phyloP scores from a whole-genome alignment of 2,113 vertebrate species.

The Myrmecobius fasciatus region DNA sequence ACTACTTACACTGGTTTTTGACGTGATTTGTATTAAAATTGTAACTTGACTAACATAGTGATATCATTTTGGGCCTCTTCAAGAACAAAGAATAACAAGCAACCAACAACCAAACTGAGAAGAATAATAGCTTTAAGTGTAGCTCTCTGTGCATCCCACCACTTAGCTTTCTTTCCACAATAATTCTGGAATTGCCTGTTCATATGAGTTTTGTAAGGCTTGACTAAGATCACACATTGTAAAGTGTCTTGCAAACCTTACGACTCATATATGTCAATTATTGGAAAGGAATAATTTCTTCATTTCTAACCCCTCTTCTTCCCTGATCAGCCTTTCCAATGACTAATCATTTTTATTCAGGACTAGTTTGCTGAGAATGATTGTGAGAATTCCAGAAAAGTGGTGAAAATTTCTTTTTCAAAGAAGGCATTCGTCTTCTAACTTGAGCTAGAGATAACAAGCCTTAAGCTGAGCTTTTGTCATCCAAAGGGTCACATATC shows the following conservation, averaged over 20 bases:
- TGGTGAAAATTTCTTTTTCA: background rate
- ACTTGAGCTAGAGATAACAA: background rate
- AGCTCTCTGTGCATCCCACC: background rate
- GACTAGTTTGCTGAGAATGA: background rate
- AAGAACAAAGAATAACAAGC: too few relatives aligned
- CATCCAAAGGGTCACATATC: background rate
- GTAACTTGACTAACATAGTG: too few relatives aligned
- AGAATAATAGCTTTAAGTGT: background rate
- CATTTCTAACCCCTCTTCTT: background rate
- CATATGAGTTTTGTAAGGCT: background rate
- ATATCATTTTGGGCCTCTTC: too few relatives aligned
- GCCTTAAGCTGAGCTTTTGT: background rate
- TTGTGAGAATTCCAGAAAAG: background rate
- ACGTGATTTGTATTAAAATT: background rate
- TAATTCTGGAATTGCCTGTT: background rate
- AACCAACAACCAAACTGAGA: background rate
- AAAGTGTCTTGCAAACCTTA: background rate
- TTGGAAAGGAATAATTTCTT: background rate
- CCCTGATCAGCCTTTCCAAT: background rate
- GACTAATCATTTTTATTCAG: background rate
- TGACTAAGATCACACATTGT: background rate
- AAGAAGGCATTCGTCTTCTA: background rate
- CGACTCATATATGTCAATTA: background rate
- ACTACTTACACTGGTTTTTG: background rate
- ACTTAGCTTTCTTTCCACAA: background rate